These are phyloP conservation scores for Malacosoma neustria DNA, from an alignment of 2,888 invertebrate species.

Conservation along the genomic window DNA sequence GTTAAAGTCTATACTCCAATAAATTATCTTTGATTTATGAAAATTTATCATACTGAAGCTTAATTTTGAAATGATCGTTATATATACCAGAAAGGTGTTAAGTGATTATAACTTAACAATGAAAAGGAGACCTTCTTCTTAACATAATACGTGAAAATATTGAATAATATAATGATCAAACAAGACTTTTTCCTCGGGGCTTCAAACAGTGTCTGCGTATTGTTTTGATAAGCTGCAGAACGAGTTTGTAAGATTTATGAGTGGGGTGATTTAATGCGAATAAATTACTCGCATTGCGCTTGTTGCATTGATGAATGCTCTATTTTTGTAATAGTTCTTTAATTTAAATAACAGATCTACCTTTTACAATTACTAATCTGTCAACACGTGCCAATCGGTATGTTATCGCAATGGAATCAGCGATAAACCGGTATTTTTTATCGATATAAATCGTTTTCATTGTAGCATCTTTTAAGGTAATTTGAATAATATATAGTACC, in stretches of 20 bases:
- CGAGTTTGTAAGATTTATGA: constrained; percentile 72
- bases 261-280: constrained; percentile 73
- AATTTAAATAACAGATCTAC: constrained; percentile 10
- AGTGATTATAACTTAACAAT: constrained; percentile 23
- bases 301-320: constrained; percentile 63
- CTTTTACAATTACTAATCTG: not conserved
- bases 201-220: constrained; percentile 72
- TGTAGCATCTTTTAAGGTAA: not conserved
- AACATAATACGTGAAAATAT: constrained; percentile 33
- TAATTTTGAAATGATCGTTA: constrained; percentile 67
- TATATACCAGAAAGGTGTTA: constrained; percentile 31
- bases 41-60: constrained; percentile 72
- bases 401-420: not conserved
- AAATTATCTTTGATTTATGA: constrained; percentile 71
- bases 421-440: not conserved
- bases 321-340: constrained; percentile 46
- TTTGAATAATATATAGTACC: not conserved
- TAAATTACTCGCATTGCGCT: constrained; percentile 66
- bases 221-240: constrained; percentile 75
- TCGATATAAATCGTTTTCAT: not conserved
- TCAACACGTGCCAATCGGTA: not conserved
- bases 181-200: constrained; percentile 48
- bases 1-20: constrained; percentile 70
- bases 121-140: constrained; percentile 44
- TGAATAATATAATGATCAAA: constrained; percentile 21